A percentile compares a stretch with the other conserved stretches of the same genome.
Conservation (phyloP, 2,797 vertebrate species). For the Philypnodon macrostomus region DNA sequence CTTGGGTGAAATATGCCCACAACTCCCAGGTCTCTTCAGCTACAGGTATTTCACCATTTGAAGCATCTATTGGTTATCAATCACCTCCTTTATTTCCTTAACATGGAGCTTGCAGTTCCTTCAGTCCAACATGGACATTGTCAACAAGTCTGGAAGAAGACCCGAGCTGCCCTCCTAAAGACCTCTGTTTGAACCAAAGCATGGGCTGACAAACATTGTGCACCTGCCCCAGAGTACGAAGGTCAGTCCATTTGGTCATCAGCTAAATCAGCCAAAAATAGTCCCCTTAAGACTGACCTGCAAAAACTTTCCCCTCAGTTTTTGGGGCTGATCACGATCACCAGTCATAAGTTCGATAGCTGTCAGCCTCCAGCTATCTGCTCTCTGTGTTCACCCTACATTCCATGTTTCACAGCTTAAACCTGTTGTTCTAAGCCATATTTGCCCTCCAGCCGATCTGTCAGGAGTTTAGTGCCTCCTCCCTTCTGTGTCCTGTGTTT, state of each 20-base stretch:
- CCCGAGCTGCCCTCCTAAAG: neutral
- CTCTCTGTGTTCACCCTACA: neutral
- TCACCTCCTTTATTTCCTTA: neutral
- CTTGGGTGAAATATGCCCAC: neutral
- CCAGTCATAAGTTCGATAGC: neutral
- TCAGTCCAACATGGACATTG: neutral
- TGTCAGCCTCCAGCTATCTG: neutral
- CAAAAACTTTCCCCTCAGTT: neutral
- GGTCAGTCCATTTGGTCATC: neutral
- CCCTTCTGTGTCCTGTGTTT: too few species aligned
- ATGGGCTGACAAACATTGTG: neutral
- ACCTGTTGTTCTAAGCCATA: too few species aligned
- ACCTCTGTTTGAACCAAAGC: neutral
- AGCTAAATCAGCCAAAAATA: too few species aligned
- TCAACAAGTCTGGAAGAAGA: neutral
- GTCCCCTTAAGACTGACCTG: neutral
- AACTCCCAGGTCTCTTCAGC: neutral
- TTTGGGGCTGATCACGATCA: neutral
- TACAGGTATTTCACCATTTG: neutral
- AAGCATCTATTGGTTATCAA: neutral
- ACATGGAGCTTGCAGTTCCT: neutral
- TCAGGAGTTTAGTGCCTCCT: too few species aligned
- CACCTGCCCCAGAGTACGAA: neutral
- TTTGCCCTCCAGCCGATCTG: too few species aligned
- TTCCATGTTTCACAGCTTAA: neutral